Evolutionary conservation across 2,113 vertebrate genomes (phyloP), one percentile per base, ranked within the genome.

Genomic region (Eptesicus fuscus): DNA sequence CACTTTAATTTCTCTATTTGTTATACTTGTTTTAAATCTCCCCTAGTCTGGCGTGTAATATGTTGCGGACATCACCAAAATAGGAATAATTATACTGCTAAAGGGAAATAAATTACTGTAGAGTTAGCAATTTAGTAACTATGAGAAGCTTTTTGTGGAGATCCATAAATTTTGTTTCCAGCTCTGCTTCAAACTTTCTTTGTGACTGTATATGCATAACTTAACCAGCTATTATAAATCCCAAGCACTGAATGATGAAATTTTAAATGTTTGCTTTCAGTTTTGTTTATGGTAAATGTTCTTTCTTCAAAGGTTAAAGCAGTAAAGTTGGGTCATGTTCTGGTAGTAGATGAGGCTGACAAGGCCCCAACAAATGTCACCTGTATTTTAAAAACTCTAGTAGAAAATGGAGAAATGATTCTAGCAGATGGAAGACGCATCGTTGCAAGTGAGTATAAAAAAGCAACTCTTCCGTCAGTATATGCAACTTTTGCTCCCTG

Each of bases 331-430:
- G 99, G 99, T 32, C 99, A 99, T 95, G 97, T 99, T 92, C 97
- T 99, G 77, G 99, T 99, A 87, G 99, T 99, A 6, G 99, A 99
- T 83, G 99, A 99, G 83, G 99, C 99, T 0, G 99, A 99, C 98
- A 99, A 99, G 98, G 99, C 99, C 61, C 99, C 99, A 59, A 99
- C 99, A 32, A 99, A 99, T 79, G 99, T 99, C 93, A 99, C 99
- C 88, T 99, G 99, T 97, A 98, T 99, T 98, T 99, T 99, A 80
- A 99, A 99, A 98, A 99, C 99, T 73, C 98, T 99, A 88, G 99
- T 99, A 93, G 99, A 99, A 98, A 99, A 99, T 71, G 99, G 99
- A 53, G 99, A 99, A 98, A 99, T 99, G 99, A 99, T 99, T 96
- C 98, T 99, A 85, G 99, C 99, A 9, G 99, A 99, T 92, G 99